Percentiles rank a stretch among this genome's conserved stretches.
These are phyloP conservation scores for Dipodomys ordii DNA, from an alignment of 2,113 vertebrate genomes.

Conservation along the genomic window DNA sequence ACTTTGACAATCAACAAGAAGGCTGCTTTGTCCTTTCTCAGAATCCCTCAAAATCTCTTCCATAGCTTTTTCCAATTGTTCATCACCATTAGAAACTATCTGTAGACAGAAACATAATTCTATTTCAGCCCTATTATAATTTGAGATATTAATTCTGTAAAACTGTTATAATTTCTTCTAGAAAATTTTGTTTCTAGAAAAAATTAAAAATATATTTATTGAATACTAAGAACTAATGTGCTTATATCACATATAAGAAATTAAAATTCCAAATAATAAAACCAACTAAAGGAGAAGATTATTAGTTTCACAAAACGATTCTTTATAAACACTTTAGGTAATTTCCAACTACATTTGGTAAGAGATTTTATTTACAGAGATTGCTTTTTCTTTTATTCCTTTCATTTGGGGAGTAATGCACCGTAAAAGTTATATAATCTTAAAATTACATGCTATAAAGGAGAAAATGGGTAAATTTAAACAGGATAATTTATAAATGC, in stretches of 20 bases:
- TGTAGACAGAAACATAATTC: slow-evolving; percentile 78
- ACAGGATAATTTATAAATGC: neutral
- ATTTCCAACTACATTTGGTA: slow-evolving; percentile 26
- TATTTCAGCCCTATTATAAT: slow-evolving; percentile 38
- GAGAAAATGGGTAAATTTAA: slow-evolving; percentile 37
- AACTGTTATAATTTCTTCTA: slow-evolving; percentile 52
- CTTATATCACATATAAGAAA: neutral
- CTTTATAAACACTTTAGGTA: neutral
- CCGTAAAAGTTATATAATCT: slow-evolving; percentile 12
- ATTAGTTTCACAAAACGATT: slow-evolving; percentile 35
- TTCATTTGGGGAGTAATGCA: neutral
- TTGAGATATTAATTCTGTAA: neutral
- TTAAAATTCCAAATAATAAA: slow-evolving; percentile 51
- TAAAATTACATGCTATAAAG: slow-evolving; percentile 50
- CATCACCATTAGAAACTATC: slow-evolving; percentile 94
- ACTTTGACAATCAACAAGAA: neutral
- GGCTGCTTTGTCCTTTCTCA: slow-evolving; percentile 84
- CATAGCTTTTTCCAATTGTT: slow-evolving; percentile 96
- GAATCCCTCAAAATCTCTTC: slow-evolving; percentile 94
- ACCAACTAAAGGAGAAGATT: neutral
- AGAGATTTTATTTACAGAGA: slow-evolving; percentile 39
- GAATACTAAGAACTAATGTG: slow-evolving; percentile 20
- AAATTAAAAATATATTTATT: slow-evolving; percentile 54
- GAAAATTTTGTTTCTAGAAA: slow-evolving; percentile 29
- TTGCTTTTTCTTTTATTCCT: neutral